These are phyloP conservation scores for Agonum fuliginosum DNA, from an alignment of 2,888 invertebrate genomes.

Conservation along the genomic window DNA sequence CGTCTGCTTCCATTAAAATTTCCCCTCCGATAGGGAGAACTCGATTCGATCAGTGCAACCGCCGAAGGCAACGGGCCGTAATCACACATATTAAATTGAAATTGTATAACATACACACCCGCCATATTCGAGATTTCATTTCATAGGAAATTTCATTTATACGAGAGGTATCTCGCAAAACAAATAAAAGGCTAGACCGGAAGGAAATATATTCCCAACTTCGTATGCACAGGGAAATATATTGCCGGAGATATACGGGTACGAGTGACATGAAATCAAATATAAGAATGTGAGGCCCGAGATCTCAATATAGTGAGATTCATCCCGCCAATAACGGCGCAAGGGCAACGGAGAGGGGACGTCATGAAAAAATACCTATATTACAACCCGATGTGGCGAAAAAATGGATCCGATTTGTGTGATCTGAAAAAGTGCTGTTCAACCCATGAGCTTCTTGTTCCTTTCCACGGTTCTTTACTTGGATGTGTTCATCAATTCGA, in stretches of 20 bases:
- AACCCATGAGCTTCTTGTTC: neutral
- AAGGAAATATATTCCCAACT: conserved; percentile 35
- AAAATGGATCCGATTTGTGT: conserved; percentile 21
- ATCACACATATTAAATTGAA: conserved; percentile 45
- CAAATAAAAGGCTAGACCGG: conserved; percentile 48
- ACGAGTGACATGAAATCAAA: conserved; percentile 49
- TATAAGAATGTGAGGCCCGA: conserved; percentile 48
- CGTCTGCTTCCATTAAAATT: too few relatives aligned
- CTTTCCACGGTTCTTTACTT: too few relatives aligned
- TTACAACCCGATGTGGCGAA: conserved; percentile 36
- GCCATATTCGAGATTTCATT: conserved; percentile 28
- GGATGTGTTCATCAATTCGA: neutral
- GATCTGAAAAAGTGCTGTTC: conserved; percentile 6
- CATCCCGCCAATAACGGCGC: conserved; percentile 41
- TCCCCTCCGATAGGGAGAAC: too few relatives aligned
- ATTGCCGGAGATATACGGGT: conserved; percentile 44
- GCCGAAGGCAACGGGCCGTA: too few relatives aligned
- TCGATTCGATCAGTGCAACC: too few relatives aligned
- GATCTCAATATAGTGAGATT: conserved; percentile 42
- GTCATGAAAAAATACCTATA: conserved; percentile 47
- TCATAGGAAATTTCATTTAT: conserved; percentile 50
- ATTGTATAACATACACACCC: conserved; percentile 26
- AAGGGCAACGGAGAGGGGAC: neutral
- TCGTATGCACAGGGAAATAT: conserved; percentile 51
- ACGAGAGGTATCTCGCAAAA: conserved; percentile 30